These are phyloP conservation scores for Reinhardtius hippoglossoides DNA, from an alignment of 2,113 vertebrate species.

Conservation along the genomic window DNA sequence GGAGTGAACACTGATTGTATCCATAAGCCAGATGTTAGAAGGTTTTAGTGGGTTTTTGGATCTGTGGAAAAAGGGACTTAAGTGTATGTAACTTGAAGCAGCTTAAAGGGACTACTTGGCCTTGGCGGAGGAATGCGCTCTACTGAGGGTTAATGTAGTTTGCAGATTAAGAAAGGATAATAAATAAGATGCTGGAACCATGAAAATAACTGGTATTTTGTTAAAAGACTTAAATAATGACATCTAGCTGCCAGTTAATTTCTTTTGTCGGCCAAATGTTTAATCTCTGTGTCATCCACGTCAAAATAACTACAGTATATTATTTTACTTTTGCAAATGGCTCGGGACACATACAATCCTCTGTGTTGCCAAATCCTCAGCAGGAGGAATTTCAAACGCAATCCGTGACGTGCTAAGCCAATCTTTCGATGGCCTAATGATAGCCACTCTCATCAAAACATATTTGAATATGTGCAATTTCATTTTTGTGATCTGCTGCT, in stretches of 20 bases:
- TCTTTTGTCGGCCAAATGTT: not conserved
- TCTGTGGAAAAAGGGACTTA: not conserved
- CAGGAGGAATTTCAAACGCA: conserved; percentile 51
- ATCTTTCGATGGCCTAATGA: conserved; percentile 68
- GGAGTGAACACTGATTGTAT: not conserved
- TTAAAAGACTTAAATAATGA: too few species aligned
- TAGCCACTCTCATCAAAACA: conserved; percentile 65
- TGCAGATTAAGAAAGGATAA: too few species aligned
- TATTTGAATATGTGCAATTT: conserved; percentile 64
- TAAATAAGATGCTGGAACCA: too few species aligned
- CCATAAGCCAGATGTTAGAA: not conserved
- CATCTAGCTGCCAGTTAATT: not conserved
- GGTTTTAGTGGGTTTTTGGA: not conserved
- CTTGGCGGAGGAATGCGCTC: too few species aligned
- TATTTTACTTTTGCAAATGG: conserved; percentile 38
- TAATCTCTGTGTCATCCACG: not conserved
- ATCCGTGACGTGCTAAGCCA: conserved; percentile 45
- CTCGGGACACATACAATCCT: conserved; percentile 20
- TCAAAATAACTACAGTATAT: conserved; percentile 24
- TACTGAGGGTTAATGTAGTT: too few species aligned
- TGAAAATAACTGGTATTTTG: too few species aligned
- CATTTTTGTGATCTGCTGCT: conserved; percentile 57
- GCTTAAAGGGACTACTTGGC: too few species aligned
- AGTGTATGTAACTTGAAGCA: not conserved
- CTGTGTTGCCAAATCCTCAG: conserved; percentile 40